Base-by-base conservation (phyloP, 2,797 vertebrate genomes). In the Coranthus polyacanthus region DNA sequence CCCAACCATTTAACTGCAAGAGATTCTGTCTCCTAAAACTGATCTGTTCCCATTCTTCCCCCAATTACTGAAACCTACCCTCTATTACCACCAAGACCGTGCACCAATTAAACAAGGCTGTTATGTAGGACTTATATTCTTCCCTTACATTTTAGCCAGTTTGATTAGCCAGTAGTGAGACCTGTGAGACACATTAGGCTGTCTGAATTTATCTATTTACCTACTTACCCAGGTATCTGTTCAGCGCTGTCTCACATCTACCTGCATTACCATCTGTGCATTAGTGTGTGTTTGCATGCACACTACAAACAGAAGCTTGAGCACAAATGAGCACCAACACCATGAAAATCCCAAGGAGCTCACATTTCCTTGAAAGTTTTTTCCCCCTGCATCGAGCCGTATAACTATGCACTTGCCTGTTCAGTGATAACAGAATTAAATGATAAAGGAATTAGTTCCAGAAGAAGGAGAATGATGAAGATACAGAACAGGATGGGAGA, bases 361-460 rank as follows among this genome's bases (percentile, higher is more conserved):
- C 12, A 21, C 64, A 37, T 75, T 81, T 81, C 53, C 65, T 78
- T 66, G 60, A 72, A 67, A 70, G 73, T 70, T 58, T 39, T 62
- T 44, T 54, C 18, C 22, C 15, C 11, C 20, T 24, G 65, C 50
- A 32, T 24, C 9, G 46, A 73, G 70, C 41, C 32, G 38, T 53
- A 3, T 34, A 58, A 52, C 20, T 15, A 26, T 3, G 50, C 12
- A 1, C 68, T 75, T 16, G 62, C 72, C 75, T 38, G 67, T 56
- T 73, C 66, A 41, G 78, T 4, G 83, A 86, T 84, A 80, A 86
- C 34, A 37, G 73, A 82, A 85, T 85, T 75, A 84, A 71, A 68
- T 9, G 75, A 88, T 85, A 79, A 84, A 82, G 69, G 75, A 82
- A 87, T 88, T 84, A 84, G 84, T 78, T 82, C 67, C 63, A 75